Evolutionary conservation across 1,140 invertebrate species (phyloP).

Genomic region (Chironomus striatipennis): DNA sequence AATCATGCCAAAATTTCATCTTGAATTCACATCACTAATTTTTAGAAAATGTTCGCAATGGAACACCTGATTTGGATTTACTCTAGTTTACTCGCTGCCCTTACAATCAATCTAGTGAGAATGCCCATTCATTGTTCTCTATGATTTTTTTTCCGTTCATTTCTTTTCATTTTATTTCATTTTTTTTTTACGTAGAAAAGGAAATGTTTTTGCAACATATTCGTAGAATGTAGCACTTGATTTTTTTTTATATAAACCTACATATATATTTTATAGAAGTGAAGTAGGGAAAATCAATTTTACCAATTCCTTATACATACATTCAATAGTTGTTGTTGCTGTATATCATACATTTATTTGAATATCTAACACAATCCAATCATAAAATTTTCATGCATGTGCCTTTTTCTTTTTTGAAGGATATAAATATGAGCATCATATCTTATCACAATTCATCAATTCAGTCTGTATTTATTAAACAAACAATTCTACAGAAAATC

Average conservation of each 20-base stretch:
- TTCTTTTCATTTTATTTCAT: background rate
- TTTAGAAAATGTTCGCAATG: conserved; percentile 10
- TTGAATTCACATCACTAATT: background rate
- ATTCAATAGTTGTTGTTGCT: too few species aligned
- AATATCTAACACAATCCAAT: too few species aligned
- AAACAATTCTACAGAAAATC: too few species aligned
- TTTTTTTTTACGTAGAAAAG: background rate
- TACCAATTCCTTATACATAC: too few species aligned
- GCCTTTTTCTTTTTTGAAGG: too few species aligned
- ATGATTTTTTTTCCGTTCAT: background rate
- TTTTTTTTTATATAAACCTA: background rate
- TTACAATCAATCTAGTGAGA: conserved; percentile 17
- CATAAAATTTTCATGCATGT: too few species aligned
- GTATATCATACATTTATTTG: too few species aligned
- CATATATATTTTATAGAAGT: background rate
- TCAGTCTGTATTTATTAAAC: too few species aligned
- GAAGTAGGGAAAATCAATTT: too few species aligned
- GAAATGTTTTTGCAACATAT: background rate
- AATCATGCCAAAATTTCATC: conserved; percentile 15
- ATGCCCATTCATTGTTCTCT: background rate
- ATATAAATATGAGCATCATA: too few species aligned
- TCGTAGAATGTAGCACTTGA: background rate
- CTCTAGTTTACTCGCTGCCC: conserved; percentile 11
- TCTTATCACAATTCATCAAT: too few species aligned
- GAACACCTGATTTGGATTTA: conserved; percentile 21